Conservation (phyloP, 2,113 vertebrate species). For the Camelus bactrianus region DNA sequence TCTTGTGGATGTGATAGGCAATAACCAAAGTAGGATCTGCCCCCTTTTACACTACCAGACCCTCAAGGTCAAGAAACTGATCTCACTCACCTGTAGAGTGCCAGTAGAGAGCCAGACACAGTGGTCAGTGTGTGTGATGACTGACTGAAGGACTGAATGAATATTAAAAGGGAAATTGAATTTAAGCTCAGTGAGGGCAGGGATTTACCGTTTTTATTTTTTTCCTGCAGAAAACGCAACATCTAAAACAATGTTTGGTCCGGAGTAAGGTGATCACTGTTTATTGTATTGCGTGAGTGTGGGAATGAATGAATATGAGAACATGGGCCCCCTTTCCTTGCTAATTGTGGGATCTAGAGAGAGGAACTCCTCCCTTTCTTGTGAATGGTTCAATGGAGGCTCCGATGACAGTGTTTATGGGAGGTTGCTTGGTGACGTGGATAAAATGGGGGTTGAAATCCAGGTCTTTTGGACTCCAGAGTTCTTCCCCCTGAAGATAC, state of each 20-base stretch:
- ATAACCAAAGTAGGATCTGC: background rate
- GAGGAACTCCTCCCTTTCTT: background rate
- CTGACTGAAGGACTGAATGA: background rate
- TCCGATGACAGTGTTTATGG: background rate
- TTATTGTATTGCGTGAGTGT: background rate
- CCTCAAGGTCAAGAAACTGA: background rate
- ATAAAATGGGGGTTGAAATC: background rate
- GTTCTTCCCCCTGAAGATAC: background rate
- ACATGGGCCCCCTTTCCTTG: background rate
- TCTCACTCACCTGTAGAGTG: background rate
- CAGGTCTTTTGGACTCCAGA: background rate
- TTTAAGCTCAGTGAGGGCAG: background rate
- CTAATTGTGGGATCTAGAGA: background rate
- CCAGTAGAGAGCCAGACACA: background rate
- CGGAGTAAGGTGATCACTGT: background rate
- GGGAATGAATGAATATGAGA: background rate
- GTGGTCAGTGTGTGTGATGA: background rate
- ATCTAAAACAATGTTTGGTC: background rate
- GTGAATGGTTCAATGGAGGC: background rate
- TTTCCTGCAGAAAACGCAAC: background rate
- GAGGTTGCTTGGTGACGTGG: background rate
- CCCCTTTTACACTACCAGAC: background rate
- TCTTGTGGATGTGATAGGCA: background rate
- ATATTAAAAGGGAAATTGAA: background rate
- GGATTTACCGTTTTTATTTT: background rate